phyloP scores from a whole-genome alignment of 1,140 invertebrate species.

The Drosophila pseudoobscura region DNA sequence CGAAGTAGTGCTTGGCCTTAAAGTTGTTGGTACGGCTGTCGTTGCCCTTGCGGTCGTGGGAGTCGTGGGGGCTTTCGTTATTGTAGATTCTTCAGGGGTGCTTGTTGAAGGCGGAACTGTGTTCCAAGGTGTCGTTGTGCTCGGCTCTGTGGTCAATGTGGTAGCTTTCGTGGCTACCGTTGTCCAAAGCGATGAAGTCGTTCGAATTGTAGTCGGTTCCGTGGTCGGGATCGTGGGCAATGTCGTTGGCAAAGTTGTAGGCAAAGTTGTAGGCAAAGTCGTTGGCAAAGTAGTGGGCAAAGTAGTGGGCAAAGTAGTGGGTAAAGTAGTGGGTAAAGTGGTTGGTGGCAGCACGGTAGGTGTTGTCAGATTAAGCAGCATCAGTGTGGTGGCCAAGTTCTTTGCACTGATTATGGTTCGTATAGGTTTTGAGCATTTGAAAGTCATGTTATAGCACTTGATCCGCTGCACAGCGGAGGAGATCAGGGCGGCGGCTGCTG shows the following conservation, averaged over 20 bases:
- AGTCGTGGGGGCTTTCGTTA: conserved; percentile 18
- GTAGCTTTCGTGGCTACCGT: conserved; percentile 22
- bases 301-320: conserved; percentile 27
- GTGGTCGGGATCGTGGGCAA: conserved; percentile 7
- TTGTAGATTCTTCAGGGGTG: conserved; percentile 14
- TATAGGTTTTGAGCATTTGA: conserved; percentile 75
- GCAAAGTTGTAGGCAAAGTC: conserved; percentile 17
- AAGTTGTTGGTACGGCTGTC: not conserved
- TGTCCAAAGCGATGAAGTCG: conserved; percentile 28
- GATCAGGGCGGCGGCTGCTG: conserved; percentile 38
- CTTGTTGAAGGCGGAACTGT: conserved; percentile 25
- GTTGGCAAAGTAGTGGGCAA: conserved; percentile 28
- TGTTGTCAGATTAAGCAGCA: conserved; percentile 76
- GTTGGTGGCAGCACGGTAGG: conserved; percentile 45
- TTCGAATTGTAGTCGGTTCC: conserved; percentile 17
- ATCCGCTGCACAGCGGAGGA: conserved; percentile 48
- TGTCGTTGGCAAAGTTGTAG: conserved; percentile 4
- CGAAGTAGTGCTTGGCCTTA: not conserved
- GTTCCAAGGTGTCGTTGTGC: conserved; percentile 3
- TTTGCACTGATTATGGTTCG: conserved; percentile 47
- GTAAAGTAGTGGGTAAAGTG: conserved; percentile 35
- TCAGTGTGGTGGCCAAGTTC: conserved; percentile 60
- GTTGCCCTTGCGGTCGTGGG: conserved; percentile 6
- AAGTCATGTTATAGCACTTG: conserved; percentile 70
- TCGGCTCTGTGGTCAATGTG: not conserved